Percentiles rank a stretch among this genome's conserved stretches.
These are phyloP conservation scores for Peromyscus nudipes DNA, from an alignment of 2,797 vertebrate species.

Conservation along the genomic window DNA sequence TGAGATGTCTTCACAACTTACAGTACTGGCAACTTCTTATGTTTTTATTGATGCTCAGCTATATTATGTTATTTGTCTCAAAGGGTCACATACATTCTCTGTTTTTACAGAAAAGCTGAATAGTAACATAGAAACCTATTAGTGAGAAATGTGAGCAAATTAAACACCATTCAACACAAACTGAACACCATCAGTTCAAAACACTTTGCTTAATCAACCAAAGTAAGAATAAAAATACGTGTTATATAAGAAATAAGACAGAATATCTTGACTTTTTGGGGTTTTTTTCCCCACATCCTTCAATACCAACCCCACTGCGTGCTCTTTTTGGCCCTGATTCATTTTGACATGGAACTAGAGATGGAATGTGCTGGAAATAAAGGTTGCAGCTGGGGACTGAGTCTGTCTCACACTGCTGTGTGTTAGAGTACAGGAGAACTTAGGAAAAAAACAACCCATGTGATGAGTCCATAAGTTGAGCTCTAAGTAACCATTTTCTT, in stretches of 20 bases:
- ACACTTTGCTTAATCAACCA: neutral
- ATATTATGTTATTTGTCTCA: neutral
- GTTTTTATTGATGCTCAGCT: neutral
- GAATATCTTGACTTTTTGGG: neutral
- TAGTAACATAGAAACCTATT: neutral
- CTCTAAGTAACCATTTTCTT: neutral
- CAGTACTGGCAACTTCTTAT: neutral
- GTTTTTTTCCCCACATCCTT: neutral
- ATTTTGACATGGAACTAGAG: neutral
- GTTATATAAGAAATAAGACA: neutral
- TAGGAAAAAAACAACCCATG: neutral
- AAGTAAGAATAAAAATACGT: neutral
- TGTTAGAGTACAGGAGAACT: neutral
- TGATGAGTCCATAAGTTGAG: neutral
- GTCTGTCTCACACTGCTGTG: neutral
- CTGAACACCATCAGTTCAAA: neutral
- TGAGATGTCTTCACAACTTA: neutral
- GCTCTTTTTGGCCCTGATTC: neutral
- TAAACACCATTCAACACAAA: neutral
- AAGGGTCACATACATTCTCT: neutral
- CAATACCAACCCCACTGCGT: neutral
- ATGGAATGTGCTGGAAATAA: neutral
- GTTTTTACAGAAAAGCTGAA: conserved; percentile 28
- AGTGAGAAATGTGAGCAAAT: neutral
- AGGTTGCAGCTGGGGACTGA: neutral